Evolutionary conservation across 2,888 invertebrate genomes (phyloP), one percentile per base, ranked within the genome.

Genomic region (Epirrhoe alternata): DNA sequence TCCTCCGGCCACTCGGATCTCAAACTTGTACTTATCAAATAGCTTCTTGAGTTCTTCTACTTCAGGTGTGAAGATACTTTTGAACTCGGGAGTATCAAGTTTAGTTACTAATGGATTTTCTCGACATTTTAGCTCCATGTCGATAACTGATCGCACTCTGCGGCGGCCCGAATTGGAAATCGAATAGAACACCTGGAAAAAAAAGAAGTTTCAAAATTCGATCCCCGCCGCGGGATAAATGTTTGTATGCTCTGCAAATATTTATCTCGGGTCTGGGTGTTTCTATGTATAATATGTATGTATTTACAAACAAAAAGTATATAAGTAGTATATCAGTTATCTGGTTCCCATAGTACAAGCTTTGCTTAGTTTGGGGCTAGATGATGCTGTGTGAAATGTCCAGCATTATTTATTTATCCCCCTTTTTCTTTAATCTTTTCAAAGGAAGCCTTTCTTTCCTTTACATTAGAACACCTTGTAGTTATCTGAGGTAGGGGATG

Each of bases 1-100:
- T 5, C 99, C 99, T 53, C 99, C 99, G 49, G 99, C 99, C 67
- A 99, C 96, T 75, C 99, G 94, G 65, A 99, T 92, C 88, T 99
- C 98, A 94, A 96, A 95, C 60, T 96, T 94, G 82, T 97, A 94
- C 80, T 96, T 96, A 65, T 96, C 94, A 84, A 99, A 99, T 8
- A 99, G 74, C 2, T 93, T 92, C 17, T 95, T 94, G 10, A 99
- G 89, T 8, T 90, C 87, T 30, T 94, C 87, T 56, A 99, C 92
- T 88, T 99, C 98, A 7, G 96, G 95, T 0, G 97, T 97, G 77
- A 99, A 97, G 61, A 98, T 94, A 47, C 95, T 95, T 70, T 94
- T 94, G 78, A 98, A 97, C 82, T 97, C 96, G 3, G 95, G 94
- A 6, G 95, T 94, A 68, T 97, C 95, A 24, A 98, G 86, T 83